A percentile compares a stretch with the other conserved stretches of the same genome.
These are phyloP conservation scores for Saccostrea glomerata DNA, from an alignment of 1,140 invertebrate species.

Conservation along the genomic window DNA sequence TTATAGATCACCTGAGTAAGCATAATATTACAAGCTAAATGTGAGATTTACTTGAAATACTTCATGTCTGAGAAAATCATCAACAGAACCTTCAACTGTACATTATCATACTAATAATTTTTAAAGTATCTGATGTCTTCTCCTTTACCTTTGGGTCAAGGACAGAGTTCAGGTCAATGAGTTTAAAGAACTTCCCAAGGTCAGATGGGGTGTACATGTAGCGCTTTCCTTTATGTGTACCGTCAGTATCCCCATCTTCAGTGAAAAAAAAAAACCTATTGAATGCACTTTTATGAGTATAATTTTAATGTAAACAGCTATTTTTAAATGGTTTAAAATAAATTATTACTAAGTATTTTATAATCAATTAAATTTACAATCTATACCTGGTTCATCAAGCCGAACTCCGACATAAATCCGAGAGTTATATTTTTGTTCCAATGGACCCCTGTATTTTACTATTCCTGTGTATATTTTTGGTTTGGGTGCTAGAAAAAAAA, in stretches of 20 bases:
- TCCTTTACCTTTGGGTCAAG: conserved; percentile 67
- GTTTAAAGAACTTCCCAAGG: conserved; percentile 71
- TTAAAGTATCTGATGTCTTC: no score
- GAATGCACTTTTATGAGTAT: not conserved
- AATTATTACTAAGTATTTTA: not conserved
- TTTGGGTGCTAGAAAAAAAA: conserved; percentile 61
- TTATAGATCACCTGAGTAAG: no score
- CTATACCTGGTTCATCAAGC: conserved; percentile 64
- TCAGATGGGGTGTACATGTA: conserved; percentile 72
- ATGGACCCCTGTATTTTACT: conserved; percentile 68
- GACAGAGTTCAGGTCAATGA: conserved; percentile 68
- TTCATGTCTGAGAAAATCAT: not conserved
- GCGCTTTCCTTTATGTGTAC: conserved; percentile 68
- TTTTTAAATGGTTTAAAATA: not conserved
- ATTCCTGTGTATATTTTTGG: conserved; percentile 70
- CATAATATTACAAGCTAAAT: not conserved
- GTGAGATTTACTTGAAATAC: no score
- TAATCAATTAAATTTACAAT: not conserved
- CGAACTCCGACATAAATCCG: conserved; percentile 66
- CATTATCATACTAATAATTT: not conserved
- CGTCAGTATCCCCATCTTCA: conserved; percentile 72
- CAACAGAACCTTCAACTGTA: not conserved
- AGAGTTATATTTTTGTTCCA: conserved; percentile 66
- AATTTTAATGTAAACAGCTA: not conserved
- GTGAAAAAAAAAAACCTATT: not conserved